Percentiles rank a stretch among this genome's conserved stretches.
Conservation (phyloP, 2,797 vertebrate species). For the Cryptoblepharus egeriae region DNA sequence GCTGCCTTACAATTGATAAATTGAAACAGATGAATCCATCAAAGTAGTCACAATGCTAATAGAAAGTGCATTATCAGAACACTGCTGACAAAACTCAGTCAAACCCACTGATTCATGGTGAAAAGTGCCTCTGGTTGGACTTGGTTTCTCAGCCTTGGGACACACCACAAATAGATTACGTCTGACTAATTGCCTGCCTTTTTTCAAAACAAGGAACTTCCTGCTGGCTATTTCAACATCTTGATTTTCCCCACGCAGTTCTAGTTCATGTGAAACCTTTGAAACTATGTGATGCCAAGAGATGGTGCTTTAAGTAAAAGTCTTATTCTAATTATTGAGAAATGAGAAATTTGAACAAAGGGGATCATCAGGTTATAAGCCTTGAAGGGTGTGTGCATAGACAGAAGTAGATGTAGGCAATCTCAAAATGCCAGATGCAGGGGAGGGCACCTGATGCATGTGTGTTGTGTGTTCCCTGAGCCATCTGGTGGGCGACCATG, state of each 20-base stretch:
- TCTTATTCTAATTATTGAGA: neutral
- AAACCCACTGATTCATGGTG: constrained; percentile 12
- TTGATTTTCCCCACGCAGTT: neutral
- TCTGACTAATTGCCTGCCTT: neutral
- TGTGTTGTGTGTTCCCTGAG: too few relatives aligned
- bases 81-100: neutral
- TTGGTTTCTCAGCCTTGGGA: neutral
- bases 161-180: neutral
- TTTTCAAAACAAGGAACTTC: constrained; percentile 2
- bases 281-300: neutral
- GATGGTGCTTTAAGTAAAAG: neutral
- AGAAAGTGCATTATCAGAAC: neutral
- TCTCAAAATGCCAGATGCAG: too few relatives aligned
- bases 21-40: neutral
- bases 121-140: constrained; percentile 8
- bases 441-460: too few relatives aligned
- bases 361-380: neutral
- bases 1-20: neutral
- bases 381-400: too few relatives aligned
- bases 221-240: neutral
- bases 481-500: too few relatives aligned
- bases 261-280: neutral
- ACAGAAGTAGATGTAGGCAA: too few relatives aligned
- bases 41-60: neutral
- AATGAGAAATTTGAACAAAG: neutral